Evolutionary conservation across 1,140 invertebrate genomes (phyloP).

Genomic region (Meloidogyne chitwoodi): DNA sequence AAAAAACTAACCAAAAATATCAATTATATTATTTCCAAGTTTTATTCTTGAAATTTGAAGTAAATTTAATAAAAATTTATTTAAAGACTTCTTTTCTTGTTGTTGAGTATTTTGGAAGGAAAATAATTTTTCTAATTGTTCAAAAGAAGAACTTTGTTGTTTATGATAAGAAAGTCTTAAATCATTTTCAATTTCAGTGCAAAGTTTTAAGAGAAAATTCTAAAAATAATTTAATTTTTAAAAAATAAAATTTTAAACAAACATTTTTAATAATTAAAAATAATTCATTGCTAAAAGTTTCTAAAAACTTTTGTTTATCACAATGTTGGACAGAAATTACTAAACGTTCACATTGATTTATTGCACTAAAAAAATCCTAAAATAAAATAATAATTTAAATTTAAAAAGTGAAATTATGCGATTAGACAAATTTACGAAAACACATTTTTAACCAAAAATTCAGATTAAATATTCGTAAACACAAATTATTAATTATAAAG

Average conservation of each 20-base stretch:
- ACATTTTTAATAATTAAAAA: not conserved
- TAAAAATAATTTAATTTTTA: slow-evolving; percentile 12
- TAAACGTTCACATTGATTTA: slow-evolving; percentile 20
- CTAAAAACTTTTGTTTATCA: slow-evolving; percentile 67
- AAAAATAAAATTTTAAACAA: slow-evolving; percentile 2
- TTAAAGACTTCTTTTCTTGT: not conserved
- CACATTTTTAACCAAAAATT: not conserved
- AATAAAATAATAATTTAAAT: too few species aligned
- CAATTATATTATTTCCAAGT: slow-evolving; percentile 17
- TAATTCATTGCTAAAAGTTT: slow-evolving; percentile 62
- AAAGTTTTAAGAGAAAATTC: slow-evolving; percentile 34
- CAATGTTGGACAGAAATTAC: slow-evolving; percentile 66
- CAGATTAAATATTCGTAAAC: not conserved
- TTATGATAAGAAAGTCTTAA: slow-evolving; percentile 44
- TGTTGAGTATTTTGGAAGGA: not conserved
- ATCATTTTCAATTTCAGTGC: slow-evolving; percentile 50
- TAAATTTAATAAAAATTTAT: slow-evolving; percentile 12
- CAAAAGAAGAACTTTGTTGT: slow-evolving; percentile 26
- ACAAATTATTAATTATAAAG: too few species aligned
- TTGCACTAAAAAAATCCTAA: slow-evolving; percentile 13
- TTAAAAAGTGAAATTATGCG: too few species aligned
- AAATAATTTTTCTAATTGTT: slow-evolving; percentile 16
- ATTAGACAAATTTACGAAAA: not conserved
- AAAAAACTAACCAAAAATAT: slow-evolving; percentile 24
- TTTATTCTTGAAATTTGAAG: slow-evolving; percentile 19